Percentiles rank a stretch among this genome's conserved stretches.
Evolutionary conservation across 2,888 invertebrate genomes (phyloP).

Genomic region (Amphipoea lucens): DNA sequence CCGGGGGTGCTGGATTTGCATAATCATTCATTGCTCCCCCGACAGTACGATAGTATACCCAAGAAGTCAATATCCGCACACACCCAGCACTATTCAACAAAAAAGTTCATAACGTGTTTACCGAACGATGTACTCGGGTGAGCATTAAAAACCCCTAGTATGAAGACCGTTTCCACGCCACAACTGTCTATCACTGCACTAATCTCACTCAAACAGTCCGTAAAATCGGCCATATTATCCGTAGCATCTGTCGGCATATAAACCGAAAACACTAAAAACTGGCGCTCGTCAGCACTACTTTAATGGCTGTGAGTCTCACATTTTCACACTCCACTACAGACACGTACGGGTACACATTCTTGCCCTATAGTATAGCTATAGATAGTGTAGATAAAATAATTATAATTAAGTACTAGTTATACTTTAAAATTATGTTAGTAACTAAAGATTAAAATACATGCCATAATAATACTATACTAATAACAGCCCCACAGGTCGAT

Average conservation of each 20-base stretch:
- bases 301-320: neutral
- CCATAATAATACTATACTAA: too few relatives aligned
- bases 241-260: neutral
- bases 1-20: too few relatives aligned
- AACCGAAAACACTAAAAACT: neutral
- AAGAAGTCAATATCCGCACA: neutral
- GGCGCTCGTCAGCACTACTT: too few relatives aligned
- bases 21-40: too few relatives aligned
- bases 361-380: neutral
- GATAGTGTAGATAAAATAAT: too few relatives aligned
- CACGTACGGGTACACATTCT: neutral
- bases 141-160: neutral
- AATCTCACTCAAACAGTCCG: neutral
- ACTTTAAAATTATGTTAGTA: too few relatives aligned
- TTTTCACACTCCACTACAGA: neutral
- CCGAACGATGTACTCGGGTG: neutral
- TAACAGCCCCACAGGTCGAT: too few relatives aligned
- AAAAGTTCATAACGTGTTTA: neutral
- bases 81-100: neutral
- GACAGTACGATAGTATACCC: neutral
- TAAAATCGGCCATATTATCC: neutral
- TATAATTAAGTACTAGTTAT: too few relatives aligned
- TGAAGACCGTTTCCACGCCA: neutral
- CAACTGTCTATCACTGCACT: neutral
- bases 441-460: too few relatives aligned